Percentiles rank a stretch among this genome's conserved stretches.
These are phyloP conservation scores for Carposina sasakii DNA, from an alignment of 1,140 invertebrate genomes.

Conservation along the genomic window DNA sequence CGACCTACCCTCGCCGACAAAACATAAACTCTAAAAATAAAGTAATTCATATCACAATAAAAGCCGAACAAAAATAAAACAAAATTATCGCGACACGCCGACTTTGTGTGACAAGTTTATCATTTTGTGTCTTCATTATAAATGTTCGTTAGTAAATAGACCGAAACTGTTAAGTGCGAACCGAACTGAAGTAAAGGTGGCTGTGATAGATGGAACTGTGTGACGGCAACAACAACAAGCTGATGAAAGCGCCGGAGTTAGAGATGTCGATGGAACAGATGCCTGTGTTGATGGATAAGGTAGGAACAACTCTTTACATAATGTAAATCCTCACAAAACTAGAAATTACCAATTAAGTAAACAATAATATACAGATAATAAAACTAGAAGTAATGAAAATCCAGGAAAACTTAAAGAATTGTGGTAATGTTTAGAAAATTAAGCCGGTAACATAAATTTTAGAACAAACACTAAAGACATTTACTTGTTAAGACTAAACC, in stretches of 20 bases:
- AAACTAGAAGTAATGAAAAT: too few species aligned
- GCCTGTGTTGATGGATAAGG: slow-evolving; percentile 61
- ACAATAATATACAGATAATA: too few species aligned
- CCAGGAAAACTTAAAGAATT: too few species aligned
- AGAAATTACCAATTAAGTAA: too few species aligned
- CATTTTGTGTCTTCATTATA: slow-evolving; percentile 38
- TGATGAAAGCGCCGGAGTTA: slow-evolving; percentile 39
- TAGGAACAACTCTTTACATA: too few species aligned
- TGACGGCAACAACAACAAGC: slow-evolving; percentile 19
- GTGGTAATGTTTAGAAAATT: too few species aligned
- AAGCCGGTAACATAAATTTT: too few species aligned
- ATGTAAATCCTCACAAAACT: too few species aligned
- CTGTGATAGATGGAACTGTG: slow-evolving; percentile 36
- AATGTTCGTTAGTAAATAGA: slow-evolving; percentile 38
- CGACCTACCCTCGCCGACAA: slow-evolving; percentile 36
- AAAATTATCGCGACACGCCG: too few species aligned
- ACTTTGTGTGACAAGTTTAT: too few species aligned
- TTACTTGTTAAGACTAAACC: too few species aligned
- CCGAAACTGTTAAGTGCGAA: slow-evolving; percentile 32
- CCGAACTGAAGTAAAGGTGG: slow-evolving; percentile 19
- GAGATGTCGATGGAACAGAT: slow-evolving; percentile 61
- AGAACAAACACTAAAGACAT: too few species aligned
- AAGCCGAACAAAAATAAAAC: slow-evolving; percentile 12
- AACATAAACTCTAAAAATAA: slow-evolving; percentile 16
- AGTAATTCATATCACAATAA: slow-evolving; percentile 16